Evolutionary conservation across 2,797 vertebrate genomes (phyloP).

Genomic region (Sternarchorhynchus goeldii): DNA sequence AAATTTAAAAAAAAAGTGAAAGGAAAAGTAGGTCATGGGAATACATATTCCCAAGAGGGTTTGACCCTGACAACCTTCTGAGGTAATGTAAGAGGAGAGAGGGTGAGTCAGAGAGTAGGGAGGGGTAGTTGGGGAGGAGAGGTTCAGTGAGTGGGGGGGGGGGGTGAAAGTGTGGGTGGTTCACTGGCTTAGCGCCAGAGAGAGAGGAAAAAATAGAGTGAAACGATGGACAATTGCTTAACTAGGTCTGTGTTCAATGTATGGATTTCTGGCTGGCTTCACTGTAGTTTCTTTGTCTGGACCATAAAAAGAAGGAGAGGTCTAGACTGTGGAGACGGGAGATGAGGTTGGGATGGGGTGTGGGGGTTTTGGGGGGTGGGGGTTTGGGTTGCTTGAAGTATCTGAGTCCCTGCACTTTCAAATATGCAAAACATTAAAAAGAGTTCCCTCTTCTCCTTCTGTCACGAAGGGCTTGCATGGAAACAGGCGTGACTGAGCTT

Average conservation of each 20-base stretch:
- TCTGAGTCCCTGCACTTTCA: slow-evolving; percentile 17
- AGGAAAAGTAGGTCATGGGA: slow-evolving; percentile 18
- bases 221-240: slow-evolving; percentile 18
- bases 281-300: slow-evolving; percentile 50
- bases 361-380: no score
- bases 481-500: no score
- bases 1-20: neutral
- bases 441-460: neutral
- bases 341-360: neutral
- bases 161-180: slow-evolving; percentile 19
- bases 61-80: slow-evolving; percentile 19
- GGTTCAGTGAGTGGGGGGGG: neutral
- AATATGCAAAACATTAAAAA: neutral
- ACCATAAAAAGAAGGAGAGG: slow-evolving; percentile 22
- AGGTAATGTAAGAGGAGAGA: slow-evolving; percentile 15
- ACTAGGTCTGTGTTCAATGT: slow-evolving; percentile 40
- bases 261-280: slow-evolving; percentile 42
- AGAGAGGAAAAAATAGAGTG: slow-evolving; percentile 20
- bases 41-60: slow-evolving; percentile 18
- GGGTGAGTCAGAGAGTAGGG: slow-evolving; percentile 29
- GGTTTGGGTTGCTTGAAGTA: no score
- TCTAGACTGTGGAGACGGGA: slow-evolving; percentile 34
- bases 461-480: neutral
- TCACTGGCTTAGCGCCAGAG: slow-evolving; percentile 31
- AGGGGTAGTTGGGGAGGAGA: neutral